These are phyloP conservation scores for Ammodytes marinus DNA, from an alignment of 2,113 vertebrate genomes.

Conservation along the genomic window DNA sequence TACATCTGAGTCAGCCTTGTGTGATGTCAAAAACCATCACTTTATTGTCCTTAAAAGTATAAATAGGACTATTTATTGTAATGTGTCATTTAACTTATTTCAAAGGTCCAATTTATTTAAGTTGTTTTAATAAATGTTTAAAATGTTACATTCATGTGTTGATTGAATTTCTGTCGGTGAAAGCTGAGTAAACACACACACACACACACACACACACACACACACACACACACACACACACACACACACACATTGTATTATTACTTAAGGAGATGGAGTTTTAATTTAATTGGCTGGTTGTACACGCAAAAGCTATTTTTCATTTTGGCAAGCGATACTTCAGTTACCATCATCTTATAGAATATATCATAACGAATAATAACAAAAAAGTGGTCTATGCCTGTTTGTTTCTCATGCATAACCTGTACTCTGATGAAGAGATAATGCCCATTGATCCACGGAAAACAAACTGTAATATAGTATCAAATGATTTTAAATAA, in stretches of 20 bases:
- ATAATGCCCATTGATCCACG: background rate
- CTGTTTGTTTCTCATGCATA: background rate
- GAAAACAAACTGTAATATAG: background rate
- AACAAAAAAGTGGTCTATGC: background rate
- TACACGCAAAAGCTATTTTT: background rate
- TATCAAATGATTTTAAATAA: background rate
- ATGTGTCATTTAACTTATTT: slow-evolving; percentile 56
- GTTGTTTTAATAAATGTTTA: slow-evolving; percentile 54
- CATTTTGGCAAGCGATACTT: background rate
- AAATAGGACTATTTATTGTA: slow-evolving; percentile 68
- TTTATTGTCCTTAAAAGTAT: slow-evolving; percentile 2
- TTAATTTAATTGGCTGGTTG: background rate
- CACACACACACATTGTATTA: background rate
- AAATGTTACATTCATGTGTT: slow-evolving; percentile 21
- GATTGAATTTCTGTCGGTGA: slow-evolving; percentile 7
- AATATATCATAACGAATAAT: background rate
- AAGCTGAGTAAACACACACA: background rate
- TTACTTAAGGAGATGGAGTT: background rate
- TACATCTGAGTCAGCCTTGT: too few relatives aligned
- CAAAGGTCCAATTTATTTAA: slow-evolving; percentile 55
- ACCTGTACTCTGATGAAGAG: background rate
- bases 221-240: background rate
- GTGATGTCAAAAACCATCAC: background rate
- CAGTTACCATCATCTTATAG: background rate
- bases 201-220: background rate